phyloP scores from a whole-genome alignment of 2,888 invertebrate species.

The Rapana venosa region DNA sequence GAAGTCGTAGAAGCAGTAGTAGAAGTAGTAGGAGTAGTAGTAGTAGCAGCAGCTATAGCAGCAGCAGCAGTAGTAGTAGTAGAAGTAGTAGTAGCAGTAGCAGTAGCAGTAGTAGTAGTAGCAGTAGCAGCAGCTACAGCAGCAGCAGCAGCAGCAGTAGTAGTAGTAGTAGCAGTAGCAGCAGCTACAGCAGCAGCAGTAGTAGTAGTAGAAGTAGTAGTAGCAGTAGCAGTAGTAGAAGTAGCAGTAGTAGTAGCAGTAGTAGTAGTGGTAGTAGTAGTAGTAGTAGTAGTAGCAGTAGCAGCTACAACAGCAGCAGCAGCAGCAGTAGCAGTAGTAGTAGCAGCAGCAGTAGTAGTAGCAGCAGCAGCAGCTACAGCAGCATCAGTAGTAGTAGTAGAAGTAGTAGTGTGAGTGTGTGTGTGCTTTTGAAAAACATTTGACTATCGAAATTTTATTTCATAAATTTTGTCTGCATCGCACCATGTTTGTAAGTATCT shows the following conservation, averaged over 20 bases:
- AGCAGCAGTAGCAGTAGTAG: conserved; percentile 28
- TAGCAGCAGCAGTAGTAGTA: neutral
- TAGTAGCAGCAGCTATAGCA: too few relatives aligned
- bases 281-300: conserved; percentile 27
- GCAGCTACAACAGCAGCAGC: conserved; percentile 15
- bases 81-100: conserved; percentile 25
- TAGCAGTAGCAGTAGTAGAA: conserved; percentile 30
- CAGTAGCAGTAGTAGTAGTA: neutral
- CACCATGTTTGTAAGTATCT: too few relatives aligned
- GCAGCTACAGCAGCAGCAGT: conserved; percentile 21
- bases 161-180: conserved; percentile 24
- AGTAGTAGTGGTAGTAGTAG: conserved; percentile 33
- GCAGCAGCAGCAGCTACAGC: too few relatives aligned
- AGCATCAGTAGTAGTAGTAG: too few relatives aligned
- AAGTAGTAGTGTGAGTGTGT: too few relatives aligned
- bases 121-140: neutral
- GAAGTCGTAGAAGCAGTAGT: too few relatives aligned
- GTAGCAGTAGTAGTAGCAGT: neutral
- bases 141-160: neutral
- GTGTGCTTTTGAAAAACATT: too few relatives aligned
- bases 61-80: neutral
- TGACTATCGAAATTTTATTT: too few relatives aligned
- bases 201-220: conserved; percentile 39
- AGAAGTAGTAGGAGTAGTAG: too few relatives aligned
- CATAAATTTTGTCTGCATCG: too few relatives aligned